Evolutionary conservation across 2,888 invertebrate species (phyloP).

Genomic region (Punctoribates punctum): DNA sequence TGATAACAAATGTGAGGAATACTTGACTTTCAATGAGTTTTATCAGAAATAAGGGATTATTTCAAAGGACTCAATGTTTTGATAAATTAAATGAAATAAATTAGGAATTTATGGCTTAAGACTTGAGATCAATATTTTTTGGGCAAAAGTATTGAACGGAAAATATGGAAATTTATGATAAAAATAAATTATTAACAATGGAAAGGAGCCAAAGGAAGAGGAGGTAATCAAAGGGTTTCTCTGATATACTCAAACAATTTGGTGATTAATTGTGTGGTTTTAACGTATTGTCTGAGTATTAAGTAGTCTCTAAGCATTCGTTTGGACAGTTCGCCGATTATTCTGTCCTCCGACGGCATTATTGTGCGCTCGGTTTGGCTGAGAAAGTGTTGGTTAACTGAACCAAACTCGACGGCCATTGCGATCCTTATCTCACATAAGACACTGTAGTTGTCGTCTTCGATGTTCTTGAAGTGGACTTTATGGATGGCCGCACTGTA

Average conservation of each 20-base stretch:
- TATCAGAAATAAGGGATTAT: no score
- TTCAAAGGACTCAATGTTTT: no score
- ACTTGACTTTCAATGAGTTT: no score
- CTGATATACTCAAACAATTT: constrained; percentile 53
- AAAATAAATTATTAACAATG: not conserved
- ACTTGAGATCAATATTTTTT: no score
- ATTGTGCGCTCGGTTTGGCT: constrained; percentile 52
- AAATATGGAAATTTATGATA: no score
- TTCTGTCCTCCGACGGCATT: constrained; percentile 52
- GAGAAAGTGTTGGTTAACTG: constrained; percentile 56
- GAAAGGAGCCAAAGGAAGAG: no score
- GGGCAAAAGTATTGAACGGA: no score
- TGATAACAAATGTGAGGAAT: no score
- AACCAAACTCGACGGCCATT: constrained; percentile 55
- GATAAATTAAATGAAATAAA: no score
- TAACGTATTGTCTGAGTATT: constrained; percentile 64
- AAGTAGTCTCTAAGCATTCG: constrained; percentile 62
- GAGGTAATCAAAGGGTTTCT: not conserved
- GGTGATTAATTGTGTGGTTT: constrained; percentile 60
- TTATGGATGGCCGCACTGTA: constrained; percentile 55
- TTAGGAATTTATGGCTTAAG: no score
- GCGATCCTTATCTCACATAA: constrained; percentile 67
- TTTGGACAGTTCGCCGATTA: constrained; percentile 53
- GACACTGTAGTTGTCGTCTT: constrained; percentile 61
- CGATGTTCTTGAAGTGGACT: constrained; percentile 61